Evolutionary conservation across 2,888 invertebrate genomes (phyloP).

Genomic region (Tachina lurida): DNA sequence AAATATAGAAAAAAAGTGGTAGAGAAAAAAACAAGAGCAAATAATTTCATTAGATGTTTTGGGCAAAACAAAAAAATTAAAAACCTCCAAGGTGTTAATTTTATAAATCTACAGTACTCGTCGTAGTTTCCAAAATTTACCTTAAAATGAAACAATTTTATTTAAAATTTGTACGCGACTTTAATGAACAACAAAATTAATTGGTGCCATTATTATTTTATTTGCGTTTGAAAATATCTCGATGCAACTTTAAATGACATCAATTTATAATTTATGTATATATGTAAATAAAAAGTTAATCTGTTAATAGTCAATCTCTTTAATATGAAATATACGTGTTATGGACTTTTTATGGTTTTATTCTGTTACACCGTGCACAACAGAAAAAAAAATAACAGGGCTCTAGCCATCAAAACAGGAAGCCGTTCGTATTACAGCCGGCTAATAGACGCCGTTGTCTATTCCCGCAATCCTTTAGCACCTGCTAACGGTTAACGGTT

Average conservation of each 20-base stretch:
- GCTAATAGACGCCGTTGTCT: no score
- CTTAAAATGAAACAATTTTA: conserved; percentile 10
- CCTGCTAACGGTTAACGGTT: no score
- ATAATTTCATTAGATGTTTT: conserved; percentile 25
- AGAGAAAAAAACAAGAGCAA: conserved; percentile 5
- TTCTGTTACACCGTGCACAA: neutral
- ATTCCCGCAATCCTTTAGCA: no score
- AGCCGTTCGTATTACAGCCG: no score
- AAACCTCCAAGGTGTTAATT: conserved; percentile 53
- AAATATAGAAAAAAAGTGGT: neutral
- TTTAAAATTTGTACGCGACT: conserved; percentile 9
- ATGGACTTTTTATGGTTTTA: neutral
- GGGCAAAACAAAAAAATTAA: neutral
- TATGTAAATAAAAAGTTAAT: neutral
- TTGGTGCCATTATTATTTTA: conserved; percentile 38
- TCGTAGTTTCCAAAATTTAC: conserved; percentile 4
- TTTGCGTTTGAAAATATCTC: conserved; percentile 17
- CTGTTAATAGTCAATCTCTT: neutral
- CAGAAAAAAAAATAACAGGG: no score
- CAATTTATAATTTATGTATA: conserved; percentile 11
- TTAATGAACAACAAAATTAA: neutral
- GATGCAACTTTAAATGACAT: conserved; percentile 20
- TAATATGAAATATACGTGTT: conserved; percentile 28
- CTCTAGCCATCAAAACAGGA: no score
- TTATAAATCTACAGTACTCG: conserved; percentile 13